Percentiles rank a stretch among this genome's conserved stretches.
phyloP scores from a whole-genome alignment of 35 echinoderm and acorn worm genomes.

The Heliocidaris erythrogramma region DNA sequence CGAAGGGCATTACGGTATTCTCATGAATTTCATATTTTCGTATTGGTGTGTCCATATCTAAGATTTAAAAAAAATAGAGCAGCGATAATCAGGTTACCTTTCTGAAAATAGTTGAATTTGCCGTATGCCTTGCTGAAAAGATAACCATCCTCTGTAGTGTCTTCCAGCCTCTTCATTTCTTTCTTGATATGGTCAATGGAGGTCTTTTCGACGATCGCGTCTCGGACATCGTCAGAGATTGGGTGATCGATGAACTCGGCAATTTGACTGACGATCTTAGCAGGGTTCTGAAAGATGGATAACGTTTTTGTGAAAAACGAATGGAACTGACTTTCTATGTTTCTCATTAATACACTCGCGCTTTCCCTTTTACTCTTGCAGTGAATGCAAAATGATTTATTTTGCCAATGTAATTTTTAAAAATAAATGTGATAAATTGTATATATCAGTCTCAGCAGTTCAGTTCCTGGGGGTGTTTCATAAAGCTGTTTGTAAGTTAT shows the following conservation, averaged over 20 bases:
- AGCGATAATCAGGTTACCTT: not conserved
- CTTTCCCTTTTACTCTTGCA: too few species aligned
- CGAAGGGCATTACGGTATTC: not conserved
- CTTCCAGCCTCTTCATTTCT: conserved; percentile 31
- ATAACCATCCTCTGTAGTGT: not conserved
- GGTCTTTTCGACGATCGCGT: not conserved
- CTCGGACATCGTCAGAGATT: conserved; percentile 15
- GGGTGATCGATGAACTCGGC: conserved; percentile 30
- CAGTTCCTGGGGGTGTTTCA: too few species aligned
- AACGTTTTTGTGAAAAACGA: not conserved
- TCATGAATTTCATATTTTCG: not conserved
- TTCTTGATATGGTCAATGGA: not conserved
- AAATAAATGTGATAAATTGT: too few species aligned
- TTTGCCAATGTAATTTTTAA: too few species aligned
- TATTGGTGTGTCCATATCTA: not conserved
- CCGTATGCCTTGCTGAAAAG: conserved; percentile 11
- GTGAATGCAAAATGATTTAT: too few species aligned
- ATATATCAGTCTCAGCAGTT: too few species aligned
- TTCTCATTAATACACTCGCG: too few species aligned
- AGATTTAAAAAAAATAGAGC: not conserved
- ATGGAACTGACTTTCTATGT: too few species aligned
- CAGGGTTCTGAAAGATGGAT: not conserved
- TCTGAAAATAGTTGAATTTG: conserved; percentile 7
- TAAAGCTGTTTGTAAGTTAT: too few species aligned
- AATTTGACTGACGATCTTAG: not conserved